A percentile compares a stretch with the other conserved stretches of the same genome.
phyloP scores from a whole-genome alignment of 2,888 invertebrate species.

The Alentia gelatinosa region DNA sequence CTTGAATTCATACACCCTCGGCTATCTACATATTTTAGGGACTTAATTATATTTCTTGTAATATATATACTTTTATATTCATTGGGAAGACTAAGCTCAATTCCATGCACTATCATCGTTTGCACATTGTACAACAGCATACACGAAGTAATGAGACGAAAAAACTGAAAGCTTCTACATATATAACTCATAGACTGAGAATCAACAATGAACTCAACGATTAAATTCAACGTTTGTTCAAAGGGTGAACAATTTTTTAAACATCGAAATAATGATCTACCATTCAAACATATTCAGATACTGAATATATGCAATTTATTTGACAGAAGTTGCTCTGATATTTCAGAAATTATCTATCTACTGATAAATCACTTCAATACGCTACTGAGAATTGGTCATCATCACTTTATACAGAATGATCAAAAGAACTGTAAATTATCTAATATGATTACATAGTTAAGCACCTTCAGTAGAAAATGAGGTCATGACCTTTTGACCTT shows the following conservation, averaged over 20 bases:
- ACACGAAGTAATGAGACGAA: too few species aligned
- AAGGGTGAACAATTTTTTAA: not conserved
- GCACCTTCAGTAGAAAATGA: conserved; percentile 1
- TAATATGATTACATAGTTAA: not conserved
- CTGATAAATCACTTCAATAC: not conserved
- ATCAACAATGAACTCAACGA: too few species aligned
- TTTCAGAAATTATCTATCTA: not conserved
- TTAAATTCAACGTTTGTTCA: not conserved
- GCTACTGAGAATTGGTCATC: not conserved
- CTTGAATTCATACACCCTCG: too few species aligned
- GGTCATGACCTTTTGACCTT: not conserved
- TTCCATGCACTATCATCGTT: too few species aligned
- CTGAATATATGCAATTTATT: not conserved
- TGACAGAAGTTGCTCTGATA: not conserved
- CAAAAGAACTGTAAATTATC: not conserved
- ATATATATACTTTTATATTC: too few species aligned
- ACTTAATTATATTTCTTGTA: too few species aligned
- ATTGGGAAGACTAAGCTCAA: too few species aligned
- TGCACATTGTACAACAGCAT: too few species aligned
- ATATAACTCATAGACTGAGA: too few species aligned
- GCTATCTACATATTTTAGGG: too few species aligned
- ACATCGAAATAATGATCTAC: not conserved
- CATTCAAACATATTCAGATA: not conserved
- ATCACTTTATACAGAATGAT: not conserved
- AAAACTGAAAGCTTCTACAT: too few species aligned